These are phyloP conservation scores for Menidia beryllina DNA, from an alignment of 2,113 vertebrate genomes.

Conservation along the genomic window DNA sequence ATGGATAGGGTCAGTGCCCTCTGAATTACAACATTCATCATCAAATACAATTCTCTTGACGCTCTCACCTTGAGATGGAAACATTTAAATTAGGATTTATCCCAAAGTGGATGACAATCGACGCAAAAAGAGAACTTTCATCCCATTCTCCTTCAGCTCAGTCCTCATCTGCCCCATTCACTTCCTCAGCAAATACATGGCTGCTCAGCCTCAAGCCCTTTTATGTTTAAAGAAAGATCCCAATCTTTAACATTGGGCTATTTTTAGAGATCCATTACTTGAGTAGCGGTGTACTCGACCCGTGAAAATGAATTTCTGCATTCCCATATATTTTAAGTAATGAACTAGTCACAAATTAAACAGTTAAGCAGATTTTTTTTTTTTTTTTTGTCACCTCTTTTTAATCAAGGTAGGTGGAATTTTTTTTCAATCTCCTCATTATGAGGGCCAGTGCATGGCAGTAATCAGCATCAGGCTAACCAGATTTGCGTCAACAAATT, in stretches of 20 bases:
- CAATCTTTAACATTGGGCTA: conserved; percentile 2
- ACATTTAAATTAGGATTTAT: conserved; percentile 18
- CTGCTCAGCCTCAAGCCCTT: not conserved
- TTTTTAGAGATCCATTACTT: conserved; percentile 18
- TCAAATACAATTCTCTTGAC: conserved; percentile 27
- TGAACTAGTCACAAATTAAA: conserved; percentile 33
- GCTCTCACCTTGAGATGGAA: conserved; percentile 7
- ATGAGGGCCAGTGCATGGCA: conserved; percentile 36
- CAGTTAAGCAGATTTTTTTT: conserved; percentile 32
- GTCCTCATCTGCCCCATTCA: conserved; percentile 23
- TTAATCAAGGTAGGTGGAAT: conserved; percentile 47
- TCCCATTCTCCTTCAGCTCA: conserved; percentile 26
- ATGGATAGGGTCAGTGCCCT: conserved; percentile 40
- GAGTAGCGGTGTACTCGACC: conserved; percentile 17
- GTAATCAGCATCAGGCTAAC: conserved; percentile 73
- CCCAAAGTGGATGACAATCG: conserved; percentile 35
- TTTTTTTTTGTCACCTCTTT: conserved; percentile 34
- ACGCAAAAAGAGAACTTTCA: conserved; percentile 35
- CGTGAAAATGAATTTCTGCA: conserved; percentile 36
- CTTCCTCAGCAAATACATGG: conserved; percentile 4
- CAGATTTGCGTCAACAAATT: conserved; percentile 68
- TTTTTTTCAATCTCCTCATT: conserved; percentile 21
- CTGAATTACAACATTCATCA: conserved; percentile 44
- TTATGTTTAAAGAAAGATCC: conserved; percentile 6
- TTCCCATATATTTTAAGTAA: conserved; percentile 21